Evolutionary conservation across 92 coral and sea anemone species (phyloP).

Genomic region (Epizoanthus illoricatus): DNA sequence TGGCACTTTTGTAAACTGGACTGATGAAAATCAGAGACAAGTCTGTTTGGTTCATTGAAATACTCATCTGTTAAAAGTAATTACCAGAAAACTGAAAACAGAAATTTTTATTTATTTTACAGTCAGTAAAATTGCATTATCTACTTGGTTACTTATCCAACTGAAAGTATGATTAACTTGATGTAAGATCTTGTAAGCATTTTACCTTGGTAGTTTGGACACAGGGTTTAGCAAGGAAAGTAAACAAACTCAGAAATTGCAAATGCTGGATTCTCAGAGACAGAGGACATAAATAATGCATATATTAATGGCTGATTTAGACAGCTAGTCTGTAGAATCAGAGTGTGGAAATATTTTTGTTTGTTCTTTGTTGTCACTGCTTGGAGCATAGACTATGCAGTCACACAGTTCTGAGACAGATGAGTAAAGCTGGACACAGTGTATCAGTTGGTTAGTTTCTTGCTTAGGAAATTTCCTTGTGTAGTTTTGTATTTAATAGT

Average conservation of each 20-base stretch:
- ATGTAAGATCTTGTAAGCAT: not conserved
- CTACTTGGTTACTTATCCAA: not conserved
- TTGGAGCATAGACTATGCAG: not conserved
- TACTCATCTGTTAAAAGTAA: not conserved
- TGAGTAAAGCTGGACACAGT: not conserved
- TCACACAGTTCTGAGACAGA: not conserved
- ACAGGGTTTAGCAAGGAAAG: not conserved
- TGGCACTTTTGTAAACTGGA: slow-evolving; percentile 15
- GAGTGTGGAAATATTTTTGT: not conserved
- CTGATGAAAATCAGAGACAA: slow-evolving; percentile 5
- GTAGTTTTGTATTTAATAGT: slow-evolving; percentile 12
- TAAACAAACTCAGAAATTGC: slow-evolving; percentile 13
- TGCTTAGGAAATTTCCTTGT: not conserved
- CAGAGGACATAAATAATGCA: slow-evolving; percentile 76
- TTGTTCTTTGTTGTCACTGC: slow-evolving; percentile 4
- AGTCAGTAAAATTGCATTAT: slow-evolving; percentile 1
- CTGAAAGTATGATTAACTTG: not conserved
- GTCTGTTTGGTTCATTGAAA: not conserved
- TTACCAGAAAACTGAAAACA: not conserved
- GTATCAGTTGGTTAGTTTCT: not conserved
- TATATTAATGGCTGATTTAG: slow-evolving; percentile 58
- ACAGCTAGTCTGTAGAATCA: slow-evolving; percentile 59
- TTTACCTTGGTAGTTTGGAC: not conserved
- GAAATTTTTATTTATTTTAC: not conserved
- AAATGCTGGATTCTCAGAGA: slow-evolving; percentile 41